phyloP scores from a whole-genome alignment of 2,888 invertebrate genomes.

The Osedax frankpressi region DNA sequence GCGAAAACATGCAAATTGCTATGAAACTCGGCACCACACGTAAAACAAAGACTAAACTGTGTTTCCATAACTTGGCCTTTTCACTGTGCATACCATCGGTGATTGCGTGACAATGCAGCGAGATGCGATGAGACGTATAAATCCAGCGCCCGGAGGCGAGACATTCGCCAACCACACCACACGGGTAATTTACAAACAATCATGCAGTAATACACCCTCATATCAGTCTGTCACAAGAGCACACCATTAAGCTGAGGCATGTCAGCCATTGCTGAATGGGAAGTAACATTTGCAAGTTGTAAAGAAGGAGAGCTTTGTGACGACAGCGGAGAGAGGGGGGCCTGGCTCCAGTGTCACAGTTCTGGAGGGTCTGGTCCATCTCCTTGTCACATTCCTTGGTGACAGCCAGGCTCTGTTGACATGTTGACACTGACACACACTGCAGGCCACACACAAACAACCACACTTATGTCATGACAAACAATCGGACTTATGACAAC shows the following conservation, averaged over 20 bases:
- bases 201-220: conserved; percentile 9
- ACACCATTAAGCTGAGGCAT: conserved; percentile 3
- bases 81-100: conserved; percentile 7
- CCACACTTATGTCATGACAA: neutral
- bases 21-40: conserved; percentile 6
- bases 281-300: neutral
- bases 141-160: neutral
- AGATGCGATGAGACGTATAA: conserved; percentile 1
- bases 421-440: neutral
- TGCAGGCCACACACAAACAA: neutral
- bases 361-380: neutral
- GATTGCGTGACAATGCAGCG: conserved; percentile 1
- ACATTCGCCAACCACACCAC: conserved; percentile 8
- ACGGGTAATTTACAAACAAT: conserved; percentile 9
- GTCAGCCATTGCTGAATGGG: conserved; percentile 1
- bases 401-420: conserved; percentile 11
- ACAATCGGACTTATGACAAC: neutral
- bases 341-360: neutral
- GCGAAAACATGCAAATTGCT: conserved; percentile 6
- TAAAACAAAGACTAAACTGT: conserved; percentile 7
- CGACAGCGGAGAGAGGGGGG: neutral
- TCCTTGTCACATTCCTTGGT: conserved; percentile 6
- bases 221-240: conserved; percentile 12
- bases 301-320: conserved; percentile 4
- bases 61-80: conserved; percentile 3